Evolutionary conservation across 2,888 invertebrate genomes (phyloP).

Genomic region (Andrena hattorfiana): DNA sequence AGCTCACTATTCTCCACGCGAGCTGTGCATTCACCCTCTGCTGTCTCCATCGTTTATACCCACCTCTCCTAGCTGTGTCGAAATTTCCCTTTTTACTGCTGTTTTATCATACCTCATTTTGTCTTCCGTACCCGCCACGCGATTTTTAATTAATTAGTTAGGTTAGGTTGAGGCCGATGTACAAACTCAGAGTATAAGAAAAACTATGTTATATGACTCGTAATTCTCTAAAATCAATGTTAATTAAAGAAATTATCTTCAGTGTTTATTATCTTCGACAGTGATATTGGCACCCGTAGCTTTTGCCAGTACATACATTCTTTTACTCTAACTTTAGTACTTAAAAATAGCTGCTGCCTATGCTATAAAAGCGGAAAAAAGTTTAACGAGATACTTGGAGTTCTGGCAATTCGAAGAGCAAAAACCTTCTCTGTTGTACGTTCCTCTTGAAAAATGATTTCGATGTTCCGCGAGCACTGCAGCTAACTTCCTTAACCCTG

Average conservation of each 20-base stretch:
- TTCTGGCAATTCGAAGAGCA: background rate
- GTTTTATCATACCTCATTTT: too few relatives aligned
- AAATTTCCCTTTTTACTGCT: background rate
- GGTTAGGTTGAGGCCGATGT: too few relatives aligned
- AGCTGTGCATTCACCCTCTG: background rate
- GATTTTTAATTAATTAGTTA: too few relatives aligned
- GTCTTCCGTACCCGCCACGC: too few relatives aligned
- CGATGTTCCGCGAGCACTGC: background rate
- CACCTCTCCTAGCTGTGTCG: background rate
- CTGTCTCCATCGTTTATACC: background rate
- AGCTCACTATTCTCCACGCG: conserved; percentile 17
- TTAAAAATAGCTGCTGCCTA: background rate
- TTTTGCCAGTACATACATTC: too few relatives aligned
- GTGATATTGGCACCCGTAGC: too few relatives aligned
- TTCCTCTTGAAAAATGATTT: background rate
- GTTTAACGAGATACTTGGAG: background rate
- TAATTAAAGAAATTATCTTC: too few relatives aligned
- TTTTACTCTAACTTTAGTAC: background rate
- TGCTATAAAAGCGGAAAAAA: background rate
- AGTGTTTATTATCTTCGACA: too few relatives aligned
- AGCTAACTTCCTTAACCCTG: background rate
- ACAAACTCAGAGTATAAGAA: too few relatives aligned
- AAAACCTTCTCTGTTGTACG: background rate
- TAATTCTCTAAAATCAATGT: too few relatives aligned
- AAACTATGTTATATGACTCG: too few relatives aligned